Evolutionary conservation across 1,140 invertebrate species (phyloP).

Genomic region (Camponotus floridanus): DNA sequence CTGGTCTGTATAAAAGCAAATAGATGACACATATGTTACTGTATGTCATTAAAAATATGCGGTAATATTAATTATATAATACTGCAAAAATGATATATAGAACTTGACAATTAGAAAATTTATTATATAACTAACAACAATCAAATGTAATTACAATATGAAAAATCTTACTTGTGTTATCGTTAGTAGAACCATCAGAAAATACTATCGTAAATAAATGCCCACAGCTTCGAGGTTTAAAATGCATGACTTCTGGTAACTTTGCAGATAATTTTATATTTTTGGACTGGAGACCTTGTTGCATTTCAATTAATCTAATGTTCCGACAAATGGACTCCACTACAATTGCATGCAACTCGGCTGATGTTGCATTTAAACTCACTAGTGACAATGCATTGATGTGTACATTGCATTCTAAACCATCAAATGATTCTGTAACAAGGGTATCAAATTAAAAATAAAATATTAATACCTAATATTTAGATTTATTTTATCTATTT

Average conservation of each 20-base stretch:
- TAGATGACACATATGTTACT: constrained; percentile 50
- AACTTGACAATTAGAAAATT: constrained; percentile 63
- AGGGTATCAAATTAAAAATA: constrained; percentile 59
- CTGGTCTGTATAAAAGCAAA: constrained; percentile 59
- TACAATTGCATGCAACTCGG: constrained; percentile 90
- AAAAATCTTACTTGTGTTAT: constrained; percentile 87
- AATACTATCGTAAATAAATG: constrained; percentile 92
- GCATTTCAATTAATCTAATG: constrained; percentile 88
- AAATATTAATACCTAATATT: constrained; percentile 6
- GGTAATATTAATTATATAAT: constrained; percentile 1
- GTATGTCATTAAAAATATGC: background rate
- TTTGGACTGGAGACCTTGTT: constrained; percentile 85
- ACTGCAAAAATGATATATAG: background rate
- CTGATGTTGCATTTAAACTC: constrained; percentile 88
- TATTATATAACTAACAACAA: constrained; percentile 55
- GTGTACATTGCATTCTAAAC: constrained; percentile 87
- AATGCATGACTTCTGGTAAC: constrained; percentile 80
- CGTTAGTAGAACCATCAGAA: constrained; percentile 88
- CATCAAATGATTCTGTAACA: constrained; percentile 84
- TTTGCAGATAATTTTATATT: constrained; percentile 58
- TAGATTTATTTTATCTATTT: no score
- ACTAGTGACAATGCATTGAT: constrained; percentile 91
- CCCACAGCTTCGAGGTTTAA: constrained; percentile 88
- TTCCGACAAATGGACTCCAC: constrained; percentile 91
- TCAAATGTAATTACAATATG: constrained; percentile 29